Percentiles rank a stretch among this genome's conserved stretches.
Conservation (phyloP, 2,113 vertebrate species). For the Euleptes europaea region DNA sequence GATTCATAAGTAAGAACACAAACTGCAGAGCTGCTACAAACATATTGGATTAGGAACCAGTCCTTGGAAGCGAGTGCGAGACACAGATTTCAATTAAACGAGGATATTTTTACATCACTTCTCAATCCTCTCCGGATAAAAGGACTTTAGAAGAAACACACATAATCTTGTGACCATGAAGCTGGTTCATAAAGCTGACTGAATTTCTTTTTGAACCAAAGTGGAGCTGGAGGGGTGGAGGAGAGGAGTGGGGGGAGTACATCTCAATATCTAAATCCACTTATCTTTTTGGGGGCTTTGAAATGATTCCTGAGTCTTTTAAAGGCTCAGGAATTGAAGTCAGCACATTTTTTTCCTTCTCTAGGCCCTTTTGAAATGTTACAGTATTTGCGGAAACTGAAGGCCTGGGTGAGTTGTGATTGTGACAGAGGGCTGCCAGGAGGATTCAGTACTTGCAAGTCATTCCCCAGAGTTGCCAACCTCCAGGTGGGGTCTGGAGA, state of each 20-base stretch:
- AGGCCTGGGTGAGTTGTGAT: background rate
- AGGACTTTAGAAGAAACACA: constrained; percentile 67
- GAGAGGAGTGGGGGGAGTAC: constrained; percentile 34
- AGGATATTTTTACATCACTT: constrained; percentile 56
- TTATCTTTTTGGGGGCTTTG: constrained; percentile 41
- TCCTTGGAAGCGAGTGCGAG: constrained; percentile 43
- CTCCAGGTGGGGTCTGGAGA: too few relatives aligned
- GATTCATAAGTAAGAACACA: constrained; percentile 30
- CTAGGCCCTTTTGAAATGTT: constrained; percentile 51
- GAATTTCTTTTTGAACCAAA: constrained; percentile 64
- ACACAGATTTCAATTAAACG: constrained; percentile 68
- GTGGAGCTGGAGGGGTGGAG: constrained; percentile 43
- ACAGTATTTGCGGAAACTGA: constrained; percentile 47
- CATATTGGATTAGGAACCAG: constrained; percentile 40
- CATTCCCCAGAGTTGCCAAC: too few relatives aligned
- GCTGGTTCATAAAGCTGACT: constrained; percentile 69
- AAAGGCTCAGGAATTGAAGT: constrained; percentile 55
- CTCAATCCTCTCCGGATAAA: constrained; percentile 66
- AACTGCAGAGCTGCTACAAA: background rate
- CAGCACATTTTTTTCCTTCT: constrained; percentile 36
- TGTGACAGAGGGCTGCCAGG: background rate
- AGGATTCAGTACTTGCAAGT: too few relatives aligned
- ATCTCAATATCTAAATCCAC: constrained; percentile 69
- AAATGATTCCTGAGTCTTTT: constrained; percentile 28
- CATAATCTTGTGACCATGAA: constrained; percentile 61